Conservation (phyloP, 2,888 invertebrate species). For the Lycocerus yunnanus region DNA sequence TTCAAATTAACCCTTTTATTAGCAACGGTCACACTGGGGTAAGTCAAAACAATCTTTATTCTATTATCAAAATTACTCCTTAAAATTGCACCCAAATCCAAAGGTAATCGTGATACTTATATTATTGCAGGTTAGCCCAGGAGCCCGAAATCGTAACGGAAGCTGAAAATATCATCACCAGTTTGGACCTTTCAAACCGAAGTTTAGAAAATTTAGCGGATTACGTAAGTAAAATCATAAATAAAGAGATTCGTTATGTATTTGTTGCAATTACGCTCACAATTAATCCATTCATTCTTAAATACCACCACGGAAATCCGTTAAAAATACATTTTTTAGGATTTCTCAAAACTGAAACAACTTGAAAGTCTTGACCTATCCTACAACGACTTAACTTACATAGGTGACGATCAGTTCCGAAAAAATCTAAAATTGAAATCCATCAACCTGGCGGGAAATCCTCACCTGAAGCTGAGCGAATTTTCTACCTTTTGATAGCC, state of each 20-base stretch:
- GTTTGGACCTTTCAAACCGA: conserved; percentile 11
- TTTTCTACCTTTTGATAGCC: conserved; percentile 49
- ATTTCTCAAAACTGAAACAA: conserved; percentile 45
- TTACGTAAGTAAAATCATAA: conserved; percentile 15
- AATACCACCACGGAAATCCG: neutral
- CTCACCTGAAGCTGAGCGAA: conserved; percentile 42
- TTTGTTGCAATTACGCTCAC: neutral
- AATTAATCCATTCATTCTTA: neutral
- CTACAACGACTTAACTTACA: conserved; percentile 54
- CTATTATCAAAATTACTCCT: neutral
- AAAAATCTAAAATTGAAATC: conserved; percentile 53
- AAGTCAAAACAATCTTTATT: neutral
- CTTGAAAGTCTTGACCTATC: conserved; percentile 50
- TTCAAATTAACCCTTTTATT: conserved; percentile 5
- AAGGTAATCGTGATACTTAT: neutral
- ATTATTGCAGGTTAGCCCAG: conserved; percentile 11
- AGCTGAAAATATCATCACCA: conserved; percentile 5
- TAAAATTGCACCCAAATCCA: neutral
- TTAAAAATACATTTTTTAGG: conserved; percentile 39
- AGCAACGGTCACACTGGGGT: conserved; percentile 9
- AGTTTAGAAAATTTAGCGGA: conserved; percentile 13
- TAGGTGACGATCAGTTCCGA: conserved; percentile 56
- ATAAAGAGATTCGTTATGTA: neutral
- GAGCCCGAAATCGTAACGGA: neutral
- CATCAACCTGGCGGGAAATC: conserved; percentile 58